Percentiles rank a stretch among this genome's conserved stretches.
Evolutionary conservation across 2,888 invertebrate genomes (phyloP).

Genomic region (Parelbella ahira): DNA sequence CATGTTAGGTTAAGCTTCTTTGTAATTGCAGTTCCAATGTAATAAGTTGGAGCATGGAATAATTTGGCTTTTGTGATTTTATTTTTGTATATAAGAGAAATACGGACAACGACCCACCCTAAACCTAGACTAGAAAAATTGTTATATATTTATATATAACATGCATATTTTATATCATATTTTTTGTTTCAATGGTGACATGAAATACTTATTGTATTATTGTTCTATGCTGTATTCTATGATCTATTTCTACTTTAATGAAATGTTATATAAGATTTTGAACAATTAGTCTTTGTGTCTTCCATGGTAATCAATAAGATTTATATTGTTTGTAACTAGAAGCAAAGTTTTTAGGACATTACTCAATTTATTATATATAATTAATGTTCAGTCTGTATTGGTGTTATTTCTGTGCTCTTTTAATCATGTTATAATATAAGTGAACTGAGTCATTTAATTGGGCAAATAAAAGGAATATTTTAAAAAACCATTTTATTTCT

Average conservation of each 20-base stretch:
- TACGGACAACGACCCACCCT: conserved; percentile 77
- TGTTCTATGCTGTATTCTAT: too few species aligned
- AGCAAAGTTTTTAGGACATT: too few species aligned
- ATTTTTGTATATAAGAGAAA: conserved; percentile 50
- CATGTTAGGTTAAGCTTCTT: conserved; percentile 6
- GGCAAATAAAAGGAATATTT: conserved; percentile 18
- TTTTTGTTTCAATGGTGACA: too few species aligned
- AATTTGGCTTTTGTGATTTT: conserved; percentile 34
- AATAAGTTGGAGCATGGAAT: conserved; percentile 23
- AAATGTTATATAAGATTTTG: too few species aligned
- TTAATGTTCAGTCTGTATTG: too few species aligned
- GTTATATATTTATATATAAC: conserved; percentile 18
- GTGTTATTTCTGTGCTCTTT: too few species aligned
- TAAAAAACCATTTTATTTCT: conserved; percentile 16
- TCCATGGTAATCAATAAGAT: conserved; percentile 32
- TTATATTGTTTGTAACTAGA: conserved; percentile 1
- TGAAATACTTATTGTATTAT: too few species aligned
- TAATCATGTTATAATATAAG: too few species aligned
- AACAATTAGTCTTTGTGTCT: conserved; percentile 38
- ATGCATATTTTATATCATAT: conserved; percentile 13
- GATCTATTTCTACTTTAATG: too few species aligned
- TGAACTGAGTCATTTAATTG: conserved; percentile 8
- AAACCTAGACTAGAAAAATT: conserved; percentile 54
- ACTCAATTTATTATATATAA: background rate
- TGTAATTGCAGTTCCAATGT: conserved; percentile 23